Conservation (phyloP, 2,888 invertebrate genomes). For the Ecliptopera silaceata region DNA sequence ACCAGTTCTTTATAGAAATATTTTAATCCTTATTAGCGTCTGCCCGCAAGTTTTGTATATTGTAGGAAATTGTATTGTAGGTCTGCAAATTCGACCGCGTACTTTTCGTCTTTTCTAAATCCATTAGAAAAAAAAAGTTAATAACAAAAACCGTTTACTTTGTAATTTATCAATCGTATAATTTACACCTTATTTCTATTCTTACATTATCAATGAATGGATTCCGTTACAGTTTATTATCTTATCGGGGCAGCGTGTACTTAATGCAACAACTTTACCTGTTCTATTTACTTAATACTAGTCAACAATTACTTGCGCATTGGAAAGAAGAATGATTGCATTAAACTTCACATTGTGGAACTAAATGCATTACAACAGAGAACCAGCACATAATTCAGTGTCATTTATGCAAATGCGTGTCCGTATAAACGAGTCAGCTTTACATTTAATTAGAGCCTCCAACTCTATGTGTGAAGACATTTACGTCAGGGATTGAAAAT, state of each 20-base stretch:
- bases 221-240: neutral
- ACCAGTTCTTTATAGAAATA: neutral
- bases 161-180: too few species aligned
- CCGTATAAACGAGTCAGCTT: neutral
- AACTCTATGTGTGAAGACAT: neutral
- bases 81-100: too few species aligned
- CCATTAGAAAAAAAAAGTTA: too few species aligned
- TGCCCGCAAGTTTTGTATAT: too few species aligned
- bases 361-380: neutral
- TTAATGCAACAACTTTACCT: neutral
- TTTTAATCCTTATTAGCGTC: neutral
- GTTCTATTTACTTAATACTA: neutral
- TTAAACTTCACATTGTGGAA: neutral
- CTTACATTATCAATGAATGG: neutral
- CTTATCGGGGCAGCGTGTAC: neutral
- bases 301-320: neutral
- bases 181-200: neutral
- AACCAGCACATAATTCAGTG: constrained; percentile 1
- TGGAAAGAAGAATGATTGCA: neutral
- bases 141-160: too few species aligned
- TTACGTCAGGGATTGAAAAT: constrained; percentile 8
- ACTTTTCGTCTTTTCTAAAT: too few species aligned
- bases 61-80: too few species aligned
- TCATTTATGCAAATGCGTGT: constrained; percentile 10
- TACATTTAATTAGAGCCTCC: neutral